phyloP scores from a whole-genome alignment of 2,888 invertebrate species.

The Phengaris arion region DNA sequence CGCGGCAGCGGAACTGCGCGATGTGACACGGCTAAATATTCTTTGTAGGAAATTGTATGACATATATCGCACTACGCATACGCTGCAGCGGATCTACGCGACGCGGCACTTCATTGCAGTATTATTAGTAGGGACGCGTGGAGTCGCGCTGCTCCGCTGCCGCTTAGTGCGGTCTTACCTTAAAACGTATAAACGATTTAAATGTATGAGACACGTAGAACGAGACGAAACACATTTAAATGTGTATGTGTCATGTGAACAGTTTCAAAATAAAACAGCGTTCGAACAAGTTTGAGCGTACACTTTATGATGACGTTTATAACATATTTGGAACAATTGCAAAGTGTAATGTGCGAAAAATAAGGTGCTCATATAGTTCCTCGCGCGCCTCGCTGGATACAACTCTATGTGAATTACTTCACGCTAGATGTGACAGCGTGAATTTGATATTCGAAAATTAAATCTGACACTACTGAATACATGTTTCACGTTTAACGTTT shows the following conservation, averaged over 20 bases:
- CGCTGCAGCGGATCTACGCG: too few species aligned
- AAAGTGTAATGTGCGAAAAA: conserved; percentile 76
- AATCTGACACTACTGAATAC: conserved; percentile 19
- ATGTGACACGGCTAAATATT: too few species aligned
- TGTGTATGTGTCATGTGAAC: conserved; percentile 33
- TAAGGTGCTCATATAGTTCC: conserved; percentile 64
- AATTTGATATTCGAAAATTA: conserved; percentile 28
- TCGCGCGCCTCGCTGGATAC: conserved; percentile 32
- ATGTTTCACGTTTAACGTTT: not conserved
- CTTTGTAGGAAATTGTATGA: too few species aligned
- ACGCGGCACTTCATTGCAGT: too few species aligned
- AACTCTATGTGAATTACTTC: conserved; percentile 28
- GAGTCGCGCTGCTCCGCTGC: too few species aligned
- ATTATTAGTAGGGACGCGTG: too few species aligned
- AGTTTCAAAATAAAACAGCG: conserved; percentile 38
- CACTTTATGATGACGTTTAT: conserved; percentile 53
- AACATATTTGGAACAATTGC: conserved; percentile 74
- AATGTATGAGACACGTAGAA: conserved; percentile 28
- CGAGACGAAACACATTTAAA: conserved; percentile 30
- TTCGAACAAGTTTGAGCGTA: conserved; percentile 50
- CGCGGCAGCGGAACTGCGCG: too few species aligned
- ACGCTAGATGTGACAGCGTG: conserved; percentile 36
- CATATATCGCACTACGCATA: too few species aligned
- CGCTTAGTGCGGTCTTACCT: too few species aligned
- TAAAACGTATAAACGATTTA: not conserved